Conservation (phyloP, 2,888 invertebrate genomes). For the Drosophila kuntzei region DNA sequence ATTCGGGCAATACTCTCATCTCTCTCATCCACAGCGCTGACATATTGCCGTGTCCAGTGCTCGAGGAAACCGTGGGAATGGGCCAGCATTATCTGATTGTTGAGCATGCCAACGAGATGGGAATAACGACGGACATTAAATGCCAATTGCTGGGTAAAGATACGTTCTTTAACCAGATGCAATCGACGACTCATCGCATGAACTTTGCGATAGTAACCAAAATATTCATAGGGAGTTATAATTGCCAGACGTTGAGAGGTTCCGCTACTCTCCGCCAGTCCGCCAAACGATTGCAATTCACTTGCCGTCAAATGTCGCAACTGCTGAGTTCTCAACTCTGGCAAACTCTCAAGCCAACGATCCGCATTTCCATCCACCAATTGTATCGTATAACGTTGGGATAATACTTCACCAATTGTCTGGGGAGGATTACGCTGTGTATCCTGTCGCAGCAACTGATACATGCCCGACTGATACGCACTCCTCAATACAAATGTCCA, state of each 20-base stretch:
- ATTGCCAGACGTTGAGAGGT: constrained; percentile 59
- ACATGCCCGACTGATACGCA: constrained; percentile 82
- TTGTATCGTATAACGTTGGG: constrained; percentile 63
- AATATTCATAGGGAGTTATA: constrained; percentile 77
- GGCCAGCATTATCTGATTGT: constrained; percentile 63
- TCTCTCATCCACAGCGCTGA: constrained; percentile 63
- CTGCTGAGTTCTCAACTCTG: constrained; percentile 56
- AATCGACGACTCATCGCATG: constrained; percentile 58
- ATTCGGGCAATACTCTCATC: constrained; percentile 58
- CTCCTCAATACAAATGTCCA: constrained; percentile 69
- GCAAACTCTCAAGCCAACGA: constrained; percentile 59
- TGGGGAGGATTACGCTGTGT: constrained; percentile 73
- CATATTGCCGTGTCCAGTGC: constrained; percentile 65
- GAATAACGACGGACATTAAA: constrained; percentile 75
- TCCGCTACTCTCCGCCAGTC: constrained; percentile 50
- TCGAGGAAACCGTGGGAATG: constrained; percentile 67
- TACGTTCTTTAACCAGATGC: constrained; percentile 73
- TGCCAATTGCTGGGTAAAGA: constrained; percentile 74
- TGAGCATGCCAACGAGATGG: constrained; percentile 63
- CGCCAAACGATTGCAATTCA: constrained; percentile 66
- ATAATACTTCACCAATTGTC: constrained; percentile 69
- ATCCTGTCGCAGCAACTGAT: constrained; percentile 70
- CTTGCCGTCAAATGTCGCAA: constrained; percentile 56
- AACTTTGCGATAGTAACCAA: constrained; percentile 71
- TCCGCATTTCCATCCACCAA: constrained; percentile 59